These are phyloP conservation scores for Cyprinus carpio DNA, from an alignment of 2,113 vertebrate species.

Conservation along the genomic window DNA sequence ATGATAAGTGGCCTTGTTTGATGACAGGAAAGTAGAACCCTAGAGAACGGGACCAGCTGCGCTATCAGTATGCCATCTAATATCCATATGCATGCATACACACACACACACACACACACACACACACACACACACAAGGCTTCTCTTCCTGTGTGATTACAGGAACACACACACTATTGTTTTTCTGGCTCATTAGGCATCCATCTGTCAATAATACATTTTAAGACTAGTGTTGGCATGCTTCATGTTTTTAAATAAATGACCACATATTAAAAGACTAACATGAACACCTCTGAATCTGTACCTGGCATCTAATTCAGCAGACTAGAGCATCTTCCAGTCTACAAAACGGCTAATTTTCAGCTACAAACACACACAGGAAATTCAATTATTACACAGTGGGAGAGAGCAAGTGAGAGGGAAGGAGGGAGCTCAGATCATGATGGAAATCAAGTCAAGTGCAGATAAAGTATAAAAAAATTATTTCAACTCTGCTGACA, in stretches of 20 bases:
- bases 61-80: constrained; percentile 18
- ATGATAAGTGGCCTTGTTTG: constrained; percentile 21
- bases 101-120: constrained; percentile 15
- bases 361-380: constrained; percentile 1
- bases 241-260: neutral
- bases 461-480: constrained; percentile 7
- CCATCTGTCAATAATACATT: constrained; percentile 12
- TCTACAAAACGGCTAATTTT: neutral
- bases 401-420: neutral
- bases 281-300: neutral
- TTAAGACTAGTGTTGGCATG: neutral
- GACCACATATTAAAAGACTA: neutral
- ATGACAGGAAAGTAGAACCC: constrained; percentile 28
- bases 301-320: neutral
- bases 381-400: constrained; percentile 9
- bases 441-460: constrained; percentile 8
- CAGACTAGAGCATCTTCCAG: neutral
- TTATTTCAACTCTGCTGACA: neutral
- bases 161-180: neutral
- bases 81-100: neutral
- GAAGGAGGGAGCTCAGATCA: constrained; percentile 2
- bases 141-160: constrained; percentile 18
- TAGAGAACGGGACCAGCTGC: neutral
- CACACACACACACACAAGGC: neutral
- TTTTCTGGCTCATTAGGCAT: constrained; percentile 10